Evolutionary conservation across 2,797 vertebrate species (phyloP), one percentile per base, ranked within the genome.

Genomic region (Cossypha caffra): DNA sequence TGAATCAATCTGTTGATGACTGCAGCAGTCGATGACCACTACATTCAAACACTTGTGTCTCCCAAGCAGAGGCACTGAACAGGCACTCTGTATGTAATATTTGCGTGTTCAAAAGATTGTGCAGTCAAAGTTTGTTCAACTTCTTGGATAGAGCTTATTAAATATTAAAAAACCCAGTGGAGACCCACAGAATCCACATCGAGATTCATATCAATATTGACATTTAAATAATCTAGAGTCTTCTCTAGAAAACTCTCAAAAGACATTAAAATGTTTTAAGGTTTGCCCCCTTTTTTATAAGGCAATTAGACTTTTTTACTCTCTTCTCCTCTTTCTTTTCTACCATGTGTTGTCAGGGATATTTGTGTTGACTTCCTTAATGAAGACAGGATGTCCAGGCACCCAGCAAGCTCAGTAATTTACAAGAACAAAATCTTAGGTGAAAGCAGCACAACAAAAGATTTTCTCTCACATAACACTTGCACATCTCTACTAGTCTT

Each of bases 281-380:
- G 3, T 74, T 87, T 71, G 8, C 16, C 33, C 7, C 16, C 9
- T 66, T 50, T 83, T 83, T 31, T 11, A 81, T 75, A 11, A 71
- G 72, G 18, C 12, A 47, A 26, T 89, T 51, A 69, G 24, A 59
- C 15, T 37, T 89, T 47, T 89, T 85, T 82, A 25, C 24, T 67
- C 23, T 89, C 35, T 74, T 72, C 35, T 76, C n/a, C 29, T 55
- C 18, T 84, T 75, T 69, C 20, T 26, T 66, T 26, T 51, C 40
- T 20, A 18, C 26, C 10, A 52, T 28, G 0, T 58, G 35, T 48
- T 89, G 33, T 63, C 18, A 2, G 9, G 21, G 48, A 67, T 63
- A 63, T 52, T 71, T 80, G 25, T 35, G n/a, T 79, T 94, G 76
- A 89, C 59, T 93, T 95, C 61, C 57, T 80, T 83, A 80, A 50